Base-by-base conservation (phyloP, 2,888 invertebrate genomes). In the Alviniconcha strummeri region DNA sequence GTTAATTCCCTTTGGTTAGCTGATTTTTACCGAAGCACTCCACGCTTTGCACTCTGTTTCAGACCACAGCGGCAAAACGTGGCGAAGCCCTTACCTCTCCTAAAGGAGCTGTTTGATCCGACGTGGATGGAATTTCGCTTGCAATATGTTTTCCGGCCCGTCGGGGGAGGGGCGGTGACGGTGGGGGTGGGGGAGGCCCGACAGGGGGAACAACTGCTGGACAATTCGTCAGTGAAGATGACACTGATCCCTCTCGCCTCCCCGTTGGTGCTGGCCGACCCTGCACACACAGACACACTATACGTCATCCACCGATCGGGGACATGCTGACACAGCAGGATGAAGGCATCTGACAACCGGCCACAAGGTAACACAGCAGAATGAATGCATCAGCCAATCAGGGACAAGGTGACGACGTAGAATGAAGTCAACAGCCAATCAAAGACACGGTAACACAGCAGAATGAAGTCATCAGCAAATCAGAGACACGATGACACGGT, bases 151-250 rank as follows among this genome's bases (percentile, higher is more conserved):
- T 55, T 56, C 54, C 71, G 54, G 55, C 72, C 52, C 4, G 56
- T 5, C 15, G 57, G 56, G 81, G 60, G 7, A 60, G 75, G 60
- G 81, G 60, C 19, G 64, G 56, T 69, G 56, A 54, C 19, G 69
- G 71, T 52, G 54, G 71, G 15, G 19, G 55, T 54, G 54, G 80
- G 56, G 74, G 81, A 74, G 60, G n/a, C n/a, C 5, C 64, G 36
- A 19, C 64, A 64, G 64, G 79, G 79, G 5, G 67, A 67, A 52
- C 7, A 67, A 11, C 55, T 7, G 15, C 71, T 77, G 56, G 82
- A 78, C 74, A 84, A 13, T 71, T 89, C 89, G 78, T 89, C 87
- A 7, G 89, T 89, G 82, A 88, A 89, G 76, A 90, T 88, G 36
- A 90, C 90, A 80, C 89, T 90, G 72, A 90, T 89, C 6, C 88